Evolutionary conservation across 2,888 invertebrate species (phyloP).

Genomic region (Chymomyza caudatula): DNA sequence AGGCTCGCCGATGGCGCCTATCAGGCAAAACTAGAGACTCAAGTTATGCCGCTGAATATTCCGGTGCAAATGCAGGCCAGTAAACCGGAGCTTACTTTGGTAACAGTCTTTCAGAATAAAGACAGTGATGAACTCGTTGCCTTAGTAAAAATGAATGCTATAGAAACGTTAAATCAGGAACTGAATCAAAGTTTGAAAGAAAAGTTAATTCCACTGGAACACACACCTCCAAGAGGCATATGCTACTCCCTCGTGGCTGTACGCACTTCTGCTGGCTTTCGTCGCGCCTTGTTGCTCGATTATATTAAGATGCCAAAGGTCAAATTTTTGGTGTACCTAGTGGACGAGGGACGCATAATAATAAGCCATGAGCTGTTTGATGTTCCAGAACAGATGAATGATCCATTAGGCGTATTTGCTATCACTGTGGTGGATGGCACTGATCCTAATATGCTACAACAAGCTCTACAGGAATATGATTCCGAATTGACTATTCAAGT

Average conservation of each 20-base stretch:
- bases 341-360: conserved; percentile 48
- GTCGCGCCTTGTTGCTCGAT: conserved; percentile 47
- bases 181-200: conserved; percentile 10
- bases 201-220: background rate
- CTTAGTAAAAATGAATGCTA: conserved; percentile 30
- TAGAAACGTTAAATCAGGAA: conserved; percentile 29
- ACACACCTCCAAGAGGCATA: conserved; percentile 6
- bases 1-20: conserved; percentile 31
- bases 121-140: conserved; percentile 20
- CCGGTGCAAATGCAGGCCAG: conserved; percentile 29
- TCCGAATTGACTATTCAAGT: conserved; percentile 31
- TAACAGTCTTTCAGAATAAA: conserved; percentile 12
- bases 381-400: conserved; percentile 34
- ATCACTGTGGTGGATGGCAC: conserved; percentile 4
- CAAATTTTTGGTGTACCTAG: conserved; percentile 45
- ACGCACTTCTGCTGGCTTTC: conserved; percentile 28
- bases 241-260: conserved; percentile 33
- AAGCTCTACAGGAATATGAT: background rate
- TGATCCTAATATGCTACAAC: background rate
- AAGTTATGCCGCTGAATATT: conserved; percentile 28
- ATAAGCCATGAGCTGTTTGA: conserved; percentile 35
- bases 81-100: conserved; percentile 25
- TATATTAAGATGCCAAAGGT: conserved; percentile 11
- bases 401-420: conserved; percentile 33
- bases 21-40: conserved; percentile 30